Evolutionary conservation across 2,797 vertebrate species (phyloP).

Genomic region (Otolemur crassicaudatus): DNA sequence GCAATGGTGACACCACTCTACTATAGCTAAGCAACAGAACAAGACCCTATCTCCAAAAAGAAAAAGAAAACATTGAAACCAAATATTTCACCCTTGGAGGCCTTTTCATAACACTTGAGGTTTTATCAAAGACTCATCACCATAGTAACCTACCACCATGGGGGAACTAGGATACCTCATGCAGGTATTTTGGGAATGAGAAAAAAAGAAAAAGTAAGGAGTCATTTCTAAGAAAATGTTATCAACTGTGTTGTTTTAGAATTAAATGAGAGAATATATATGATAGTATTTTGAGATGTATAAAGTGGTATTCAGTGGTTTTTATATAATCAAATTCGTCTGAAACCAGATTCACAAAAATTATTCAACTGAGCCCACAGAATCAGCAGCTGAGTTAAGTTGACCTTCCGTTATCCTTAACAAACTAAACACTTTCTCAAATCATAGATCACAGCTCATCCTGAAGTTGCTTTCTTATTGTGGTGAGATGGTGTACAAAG

Average conservation of each 20-base stretch:
- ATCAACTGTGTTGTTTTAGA: neutral
- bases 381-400: neutral
- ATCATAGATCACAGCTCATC: neutral
- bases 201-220: neutral
- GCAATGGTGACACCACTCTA: neutral
- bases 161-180: neutral
- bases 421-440: neutral
- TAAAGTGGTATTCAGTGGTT: neutral
- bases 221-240: neutral
- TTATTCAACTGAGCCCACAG: neutral
- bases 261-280: neutral
- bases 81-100: neutral
- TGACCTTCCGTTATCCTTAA: neutral
- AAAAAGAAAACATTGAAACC: neutral
- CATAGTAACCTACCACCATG: neutral
- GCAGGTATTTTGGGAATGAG: neutral
- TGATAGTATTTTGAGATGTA: slow-evolving; percentile 23
- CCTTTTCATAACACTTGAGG: neutral
- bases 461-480: neutral
- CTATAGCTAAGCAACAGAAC: neutral
- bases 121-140: neutral
- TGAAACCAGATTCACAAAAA: neutral
- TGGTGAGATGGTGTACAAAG: neutral
- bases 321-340: neutral
- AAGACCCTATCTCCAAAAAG: neutral